Evolutionary conservation across 2,888 invertebrate genomes (phyloP).

Genomic region (Bellardia bayeri): DNA sequence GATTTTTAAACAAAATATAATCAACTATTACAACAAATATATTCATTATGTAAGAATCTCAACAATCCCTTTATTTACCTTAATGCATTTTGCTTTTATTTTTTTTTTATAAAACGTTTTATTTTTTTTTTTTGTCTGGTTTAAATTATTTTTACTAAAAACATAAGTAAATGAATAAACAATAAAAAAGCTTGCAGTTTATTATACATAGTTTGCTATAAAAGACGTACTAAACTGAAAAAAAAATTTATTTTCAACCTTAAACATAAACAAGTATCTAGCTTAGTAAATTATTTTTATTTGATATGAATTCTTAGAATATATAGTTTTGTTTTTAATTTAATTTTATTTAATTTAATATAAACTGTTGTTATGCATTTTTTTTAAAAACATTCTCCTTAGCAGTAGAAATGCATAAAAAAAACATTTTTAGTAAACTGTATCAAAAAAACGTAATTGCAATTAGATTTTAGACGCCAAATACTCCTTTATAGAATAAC

Average conservation of each 20-base stretch:
- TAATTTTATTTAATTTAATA: neutral
- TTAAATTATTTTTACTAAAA: constrained; percentile 46
- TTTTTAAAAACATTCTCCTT: constrained; percentile 36
- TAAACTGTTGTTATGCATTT: constrained; percentile 49
- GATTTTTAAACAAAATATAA: constrained; percentile 78
- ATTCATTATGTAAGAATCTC: constrained; percentile 60
- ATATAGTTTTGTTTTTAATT: neutral
- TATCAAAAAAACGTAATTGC: constrained; percentile 43
- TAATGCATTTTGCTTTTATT: constrained; percentile 64
- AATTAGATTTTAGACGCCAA: constrained; percentile 44
- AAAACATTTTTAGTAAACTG: constrained; percentile 19
- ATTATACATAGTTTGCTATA: constrained; percentile 44
- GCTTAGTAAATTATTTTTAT: constrained; percentile 36
- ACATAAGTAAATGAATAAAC: neutral
- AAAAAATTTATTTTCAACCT: constrained; percentile 13
- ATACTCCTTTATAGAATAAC: constrained; percentile 12
- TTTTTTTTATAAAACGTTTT: constrained; percentile 16
- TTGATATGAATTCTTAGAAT: constrained; percentile 51
- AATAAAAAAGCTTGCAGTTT: constrained; percentile 42
- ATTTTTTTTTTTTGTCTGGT: constrained; percentile 8
- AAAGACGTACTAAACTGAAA: constrained; percentile 26
- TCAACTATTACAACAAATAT: neutral
- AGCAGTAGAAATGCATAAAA: constrained; percentile 36
- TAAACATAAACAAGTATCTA: constrained; percentile 44
- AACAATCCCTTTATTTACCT: constrained; percentile 66